Evolutionary conservation across 2,888 invertebrate genomes (phyloP).

Genomic region (Pristionchus exspectatus): DNA sequence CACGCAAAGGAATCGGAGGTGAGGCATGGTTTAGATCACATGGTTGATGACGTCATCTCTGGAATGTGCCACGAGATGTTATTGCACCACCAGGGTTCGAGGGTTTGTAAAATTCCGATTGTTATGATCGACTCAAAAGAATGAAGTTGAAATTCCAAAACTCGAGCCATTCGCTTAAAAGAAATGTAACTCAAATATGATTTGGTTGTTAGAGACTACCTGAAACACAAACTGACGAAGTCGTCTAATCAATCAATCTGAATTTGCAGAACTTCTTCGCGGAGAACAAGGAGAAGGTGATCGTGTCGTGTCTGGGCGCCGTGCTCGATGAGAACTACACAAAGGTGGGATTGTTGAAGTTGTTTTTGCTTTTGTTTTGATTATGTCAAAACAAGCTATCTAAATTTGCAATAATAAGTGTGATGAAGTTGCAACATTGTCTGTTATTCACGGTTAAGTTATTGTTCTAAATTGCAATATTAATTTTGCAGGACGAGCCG

Average conservation of each 20-base stretch:
- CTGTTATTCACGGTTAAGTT: too few relatives aligned
- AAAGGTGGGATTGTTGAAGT: slow-evolving; percentile 43
- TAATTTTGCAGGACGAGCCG: slow-evolving; percentile 81
- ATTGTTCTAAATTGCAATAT: too few relatives aligned
- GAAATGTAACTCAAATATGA: neutral
- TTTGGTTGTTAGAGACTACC: neutral
- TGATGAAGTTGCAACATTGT: too few relatives aligned
- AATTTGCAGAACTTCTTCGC: slow-evolving; percentile 86
- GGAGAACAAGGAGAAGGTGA: slow-evolving; percentile 96
- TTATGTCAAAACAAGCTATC: too few relatives aligned
- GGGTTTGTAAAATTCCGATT: too few relatives aligned
- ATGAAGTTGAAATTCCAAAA: neutral
- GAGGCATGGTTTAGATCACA: neutral
- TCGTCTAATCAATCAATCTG: neutral
- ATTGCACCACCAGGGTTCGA: too few relatives aligned
- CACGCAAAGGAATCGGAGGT: slow-evolving; percentile 97
- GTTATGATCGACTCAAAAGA: too few relatives aligned
- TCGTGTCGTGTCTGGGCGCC: slow-evolving; percentile 91
- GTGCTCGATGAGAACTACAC: slow-evolving; percentile 85
- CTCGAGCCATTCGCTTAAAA: neutral
- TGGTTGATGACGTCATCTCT: neutral
- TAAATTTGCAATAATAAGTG: too few relatives aligned
- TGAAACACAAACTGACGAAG: neutral
- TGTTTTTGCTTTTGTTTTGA: neutral
- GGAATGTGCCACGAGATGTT: too few relatives aligned